Base-by-base conservation (phyloP, 1,140 invertebrate species). In the Drosophila saltans region DNA sequence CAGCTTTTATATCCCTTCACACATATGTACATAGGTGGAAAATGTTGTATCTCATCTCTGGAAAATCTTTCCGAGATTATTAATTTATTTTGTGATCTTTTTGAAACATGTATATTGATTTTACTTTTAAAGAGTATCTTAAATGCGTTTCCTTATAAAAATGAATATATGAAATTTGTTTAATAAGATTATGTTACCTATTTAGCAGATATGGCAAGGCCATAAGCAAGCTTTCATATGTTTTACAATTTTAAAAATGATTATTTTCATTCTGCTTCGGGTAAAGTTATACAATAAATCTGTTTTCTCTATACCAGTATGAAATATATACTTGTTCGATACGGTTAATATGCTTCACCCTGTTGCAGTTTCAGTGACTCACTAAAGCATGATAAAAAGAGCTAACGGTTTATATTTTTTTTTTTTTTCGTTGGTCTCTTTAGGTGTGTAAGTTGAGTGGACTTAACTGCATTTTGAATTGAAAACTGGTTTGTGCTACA, bases 401-500 rank as follows among this genome's bases (percentile, higher is more conserved):
- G 28, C 45, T 16, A 16, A 16, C 16, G 16, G 16, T 16, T 16
- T 16, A 16, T 0, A 16, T 16, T 16, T 16, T 16, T 16, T 16
- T 16, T n/a, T n/a, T n/a, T n/a, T n/a, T n/a, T n/a, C n/a, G 16
- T 16, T 45, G n/a, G n/a, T 16, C n/a, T 16, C n/a, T 45, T 45
- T 40, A 10, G 10, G 39, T 11, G 9, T 48, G n/a, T 9, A 52
- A 52, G 45, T 52, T 52, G 45, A 52, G 45, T 52, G 45, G 45
- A 52, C 45, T 26, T 52, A 52, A 52, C 21, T 52, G 45, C 45
- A 52, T n/a, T 52, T 52, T 24, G 45, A 52, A 52, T 52, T 26
- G 21, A 7, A 52, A 52, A 52, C 45, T 52, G 45, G 45, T 52
- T 52, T 52, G 21, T 52, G 45, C 21, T 21, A 26, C 7, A 52